Base-by-base conservation (phyloP, 2,113 vertebrate species). In the Bos taurus region DNA sequence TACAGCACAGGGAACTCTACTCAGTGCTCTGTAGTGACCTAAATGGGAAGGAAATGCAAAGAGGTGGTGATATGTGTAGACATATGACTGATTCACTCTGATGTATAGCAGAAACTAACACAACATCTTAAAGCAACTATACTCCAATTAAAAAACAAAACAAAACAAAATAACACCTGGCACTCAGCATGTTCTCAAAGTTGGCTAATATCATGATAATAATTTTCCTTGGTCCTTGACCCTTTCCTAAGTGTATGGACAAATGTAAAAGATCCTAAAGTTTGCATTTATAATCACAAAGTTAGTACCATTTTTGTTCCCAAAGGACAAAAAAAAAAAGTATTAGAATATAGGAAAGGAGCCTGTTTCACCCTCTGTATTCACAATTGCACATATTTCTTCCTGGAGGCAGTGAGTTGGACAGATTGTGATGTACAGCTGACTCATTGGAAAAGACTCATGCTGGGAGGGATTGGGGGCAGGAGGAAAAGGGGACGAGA, bases 361-460 rank as follows among this genome's bases (percentile, higher is more conserved):
- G 6, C 50, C 81, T 64, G 16, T 7, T 48, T 95, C 12, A 11
- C 25, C 13, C 57, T 90, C 62, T 59, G 89, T 50, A 80, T 86
- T 95, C 96, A 92, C 14, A 88, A 43, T 17, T 62, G 81, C 36
- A 78, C 80, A 82, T n/a, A 57, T 54, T 95, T 21, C 59, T 78
- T 60, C 67, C 85, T 57, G 56, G n/a, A 82, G 40, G 54, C 64
- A 91, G 83, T 71, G 62, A 81, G 54, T 89, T 64, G 97, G 96
- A 96, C 91, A 95, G 88, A 83, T 64, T 64, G 77, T 96, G 89
- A 97, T 46, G 2, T 59, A 96, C 1, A 74, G 81, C 48, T 89
- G 77, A 48, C 48, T 48, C 48, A 48, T 12, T 48, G 48, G 48
- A 48, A 13, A 48, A 48, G 48, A 48, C 48, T 48, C 48, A 48